Base-by-base conservation (phyloP, 2,888 invertebrate genomes). In the Griposia aprilina region DNA sequence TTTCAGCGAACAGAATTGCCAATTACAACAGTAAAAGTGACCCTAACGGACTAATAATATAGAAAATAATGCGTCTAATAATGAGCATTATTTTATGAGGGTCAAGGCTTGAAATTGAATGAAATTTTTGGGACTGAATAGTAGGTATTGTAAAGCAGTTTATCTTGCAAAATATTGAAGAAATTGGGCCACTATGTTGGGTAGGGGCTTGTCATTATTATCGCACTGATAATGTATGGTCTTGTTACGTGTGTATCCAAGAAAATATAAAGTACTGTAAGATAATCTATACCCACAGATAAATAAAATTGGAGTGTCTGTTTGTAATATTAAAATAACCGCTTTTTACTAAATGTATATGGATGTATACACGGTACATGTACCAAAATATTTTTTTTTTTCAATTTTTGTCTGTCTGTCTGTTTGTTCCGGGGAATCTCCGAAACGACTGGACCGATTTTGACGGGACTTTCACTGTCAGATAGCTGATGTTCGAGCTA, bases 1-100 rank as follows among this genome's bases (percentile, higher is more conserved):
- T 83, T 76, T 74, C 30, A 57, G 30, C 65, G 86, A 77, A 72
- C 80, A 72, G 74, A 87, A 81, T 80, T 81, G 66, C 80, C 80
- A 87, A 84, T 88, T 86, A 84, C 77, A 76, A 72, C 80, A 62
- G 80, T 72, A 71, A 65, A 74, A 68, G 41, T 73, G 66, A 77
- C 76, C 85, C 63, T 68, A 67, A 70, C 52, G n/a, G 62, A 59
- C 85, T 59, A 66, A 67, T 77, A 69, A 74, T 79, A 63, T 48
- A 68, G 70, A 52, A 59, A 69, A 63, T 76, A 86, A 82, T 76
- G 74, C 41, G 41, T 70, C 65, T 79, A 52, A 81, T 75, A 83
- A 87, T 70, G 66, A 71, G 45, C 74, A 76, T 85, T 78, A 48
- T 85, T 76, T 68, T 67, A 85, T 81, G 5, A 30, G 17, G 70